A percentile compares a stretch with the other conserved stretches of the same genome.
Evolutionary conservation across 2,797 vertebrate genomes (phyloP).

Genomic region (Tauraco hartlaubi): DNA sequence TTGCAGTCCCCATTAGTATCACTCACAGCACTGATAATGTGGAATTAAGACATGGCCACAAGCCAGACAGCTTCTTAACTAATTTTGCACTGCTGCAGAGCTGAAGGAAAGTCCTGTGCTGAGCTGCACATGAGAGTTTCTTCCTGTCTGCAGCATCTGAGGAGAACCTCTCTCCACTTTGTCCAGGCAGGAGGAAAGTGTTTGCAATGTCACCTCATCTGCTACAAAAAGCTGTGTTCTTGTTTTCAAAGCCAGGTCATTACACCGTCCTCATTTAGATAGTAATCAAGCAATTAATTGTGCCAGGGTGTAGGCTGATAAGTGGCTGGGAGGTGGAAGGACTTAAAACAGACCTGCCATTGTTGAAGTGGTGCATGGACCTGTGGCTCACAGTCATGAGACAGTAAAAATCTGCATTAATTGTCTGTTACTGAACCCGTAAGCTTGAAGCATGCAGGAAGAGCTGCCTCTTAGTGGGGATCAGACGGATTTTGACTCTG

Average conservation of each 20-base stretch:
- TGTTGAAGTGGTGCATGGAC: accelerated
- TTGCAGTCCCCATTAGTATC: accelerated
- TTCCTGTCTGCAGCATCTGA: not conserved
- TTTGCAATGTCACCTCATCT: not conserved
- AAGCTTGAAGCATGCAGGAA: not conserved
- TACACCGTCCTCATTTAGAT: not conserved
- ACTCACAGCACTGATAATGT: not conserved
- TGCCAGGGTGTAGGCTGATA: not conserved
- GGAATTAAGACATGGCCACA: not conserved
- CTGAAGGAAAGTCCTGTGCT: not conserved
- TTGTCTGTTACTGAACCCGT: accelerated
- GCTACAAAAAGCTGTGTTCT: not conserved
- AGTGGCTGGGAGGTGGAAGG: not conserved
- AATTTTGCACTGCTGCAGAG: not conserved
- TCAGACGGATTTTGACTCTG: not conserved
- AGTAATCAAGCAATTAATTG: not conserved
- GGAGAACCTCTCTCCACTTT: not conserved
- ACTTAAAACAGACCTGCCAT: not conserved
- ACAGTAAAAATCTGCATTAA: not conserved
- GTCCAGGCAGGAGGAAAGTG: not conserved
- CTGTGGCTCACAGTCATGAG: not conserved
- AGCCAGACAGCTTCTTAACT: not conserved
- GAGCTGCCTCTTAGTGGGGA: not conserved
- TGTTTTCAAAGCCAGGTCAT: not conserved
- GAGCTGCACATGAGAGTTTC: accelerated